Evolutionary conservation across 2,888 invertebrate species (phyloP), one percentile per base, ranked within the genome.

Genomic region (Merodon equestris): DNA sequence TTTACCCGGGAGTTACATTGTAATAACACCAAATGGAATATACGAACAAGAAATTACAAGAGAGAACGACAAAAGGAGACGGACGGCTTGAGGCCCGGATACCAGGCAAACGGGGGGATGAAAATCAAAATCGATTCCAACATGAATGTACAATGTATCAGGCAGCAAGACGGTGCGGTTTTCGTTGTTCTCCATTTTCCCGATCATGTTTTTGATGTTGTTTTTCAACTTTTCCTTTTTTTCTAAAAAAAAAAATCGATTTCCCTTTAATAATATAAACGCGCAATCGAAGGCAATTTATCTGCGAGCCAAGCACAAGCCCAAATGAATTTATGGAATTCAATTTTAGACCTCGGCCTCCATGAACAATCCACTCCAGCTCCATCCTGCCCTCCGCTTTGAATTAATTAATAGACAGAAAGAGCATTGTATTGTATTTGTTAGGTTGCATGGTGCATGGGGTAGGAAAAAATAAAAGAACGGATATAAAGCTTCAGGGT

Each of bases 241-340:
- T 57, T 27, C 15, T 18, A 47, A 5, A 7, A 54, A 58, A 38
- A 63, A 64, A 68, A 74, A 79, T 79, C 79, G 79, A 79, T 79
- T 79, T 74, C 58, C 64, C 63, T 74, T 79, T 63, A 79, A 79
- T 79, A 79, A 68, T 68, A 73, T 73, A 74, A 79, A 68, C 63
- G 68, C 74, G 68, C 79, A 79, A 74, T 74, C 79, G 79, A 79
- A 79, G 74, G 79, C 79, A 79, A 79, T 79, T 79, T 79, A 79
- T 79, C 79, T 74, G 74, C 47, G 50, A 38, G 45, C 19, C 53
- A 67, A 68, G 63, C 48, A 56, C 44, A 54, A 27, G 63, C 27
- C 38, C 57, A 79, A 79, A 74, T 74, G 68, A 74, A 79, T 79
- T 79, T 79, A 79, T 79, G 79, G 74, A 79, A 68, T 79, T 74